Conservation (phyloP, 1,140 invertebrate genomes). For the Sesamia nonagrioides region DNA sequence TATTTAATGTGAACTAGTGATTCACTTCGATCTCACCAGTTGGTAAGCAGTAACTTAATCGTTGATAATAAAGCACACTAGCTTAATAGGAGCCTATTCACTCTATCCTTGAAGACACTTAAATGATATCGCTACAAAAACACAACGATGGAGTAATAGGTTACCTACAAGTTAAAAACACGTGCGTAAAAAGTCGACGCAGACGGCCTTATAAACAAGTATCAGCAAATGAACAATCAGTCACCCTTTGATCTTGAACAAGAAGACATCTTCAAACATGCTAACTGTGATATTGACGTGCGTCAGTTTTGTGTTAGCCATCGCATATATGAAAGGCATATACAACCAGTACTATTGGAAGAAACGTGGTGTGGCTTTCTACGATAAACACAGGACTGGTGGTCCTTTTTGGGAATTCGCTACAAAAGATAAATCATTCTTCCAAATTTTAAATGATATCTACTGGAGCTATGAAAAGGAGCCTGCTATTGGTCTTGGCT, state of each 20-base stretch:
- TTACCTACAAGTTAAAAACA: no score
- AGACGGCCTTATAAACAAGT: no score
- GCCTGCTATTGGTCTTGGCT: constrained; percentile 71
- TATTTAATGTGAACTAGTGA: no score
- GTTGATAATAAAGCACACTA: no score
- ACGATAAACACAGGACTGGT: constrained; percentile 47
- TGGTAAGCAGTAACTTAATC: no score
- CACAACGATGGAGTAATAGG: no score
- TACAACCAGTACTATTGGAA: constrained; percentile 63
- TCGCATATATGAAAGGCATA: constrained; percentile 51
- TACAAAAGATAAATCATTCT: constrained; percentile 51
- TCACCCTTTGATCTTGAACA: neutral
- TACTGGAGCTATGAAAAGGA: constrained; percentile 60
- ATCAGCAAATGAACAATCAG: neutral
- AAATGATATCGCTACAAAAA: no score
- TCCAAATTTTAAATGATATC: constrained; percentile 54
- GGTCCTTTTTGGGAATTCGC: constrained; percentile 59
- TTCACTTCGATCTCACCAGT: no score
- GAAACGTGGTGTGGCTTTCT: constrained; percentile 53
- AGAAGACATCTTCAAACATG: constrained; percentile 6
- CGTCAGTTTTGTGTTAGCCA: neutral
- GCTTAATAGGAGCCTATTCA: no score
- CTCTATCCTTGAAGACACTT: no score
- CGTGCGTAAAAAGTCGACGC: no score
- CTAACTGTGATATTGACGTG: neutral